A percentile compares a stretch with the other conserved stretches of the same genome.
phyloP scores from a whole-genome alignment of 2,888 invertebrate genomes.

The Flabesymbios commensalis region DNA sequence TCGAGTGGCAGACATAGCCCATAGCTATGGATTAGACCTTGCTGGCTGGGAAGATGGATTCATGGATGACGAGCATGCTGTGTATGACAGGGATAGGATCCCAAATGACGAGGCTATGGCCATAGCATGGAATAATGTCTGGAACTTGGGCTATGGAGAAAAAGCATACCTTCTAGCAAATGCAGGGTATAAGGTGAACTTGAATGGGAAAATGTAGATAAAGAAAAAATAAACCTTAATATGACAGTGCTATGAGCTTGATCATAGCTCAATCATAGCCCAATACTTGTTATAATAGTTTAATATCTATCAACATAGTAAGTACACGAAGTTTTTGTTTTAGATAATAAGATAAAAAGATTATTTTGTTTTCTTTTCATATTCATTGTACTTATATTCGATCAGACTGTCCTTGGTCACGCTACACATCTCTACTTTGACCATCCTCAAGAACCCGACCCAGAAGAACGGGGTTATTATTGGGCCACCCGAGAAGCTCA shows the following conservation, averaged over 20 bases:
- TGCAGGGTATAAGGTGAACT: conserved; percentile 47
- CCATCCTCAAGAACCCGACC: conserved; percentile 45
- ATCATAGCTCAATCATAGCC: too few species aligned
- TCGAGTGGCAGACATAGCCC: not conserved
- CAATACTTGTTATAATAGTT: too few species aligned
- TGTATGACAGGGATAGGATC: not conserved
- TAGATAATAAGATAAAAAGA: too few species aligned
- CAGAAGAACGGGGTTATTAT: conserved; percentile 49
- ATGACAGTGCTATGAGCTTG: too few species aligned
- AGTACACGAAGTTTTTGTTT: too few species aligned
- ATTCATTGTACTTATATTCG: too few species aligned
- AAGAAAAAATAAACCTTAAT: too few species aligned
- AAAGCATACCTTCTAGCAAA: conserved; percentile 50
- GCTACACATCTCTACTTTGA: conserved; percentile 44
- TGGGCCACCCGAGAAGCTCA: conserved; percentile 52
- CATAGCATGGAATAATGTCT: conserved; percentile 54
- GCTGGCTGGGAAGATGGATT: conserved; percentile 22
- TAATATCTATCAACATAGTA: too few species aligned
- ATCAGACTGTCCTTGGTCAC: conserved; percentile 28
- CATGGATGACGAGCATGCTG: not conserved
- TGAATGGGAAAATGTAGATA: too few species aligned
- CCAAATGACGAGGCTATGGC: conserved; percentile 7
- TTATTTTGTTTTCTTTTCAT: too few species aligned
- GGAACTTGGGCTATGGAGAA: conserved; percentile 48
- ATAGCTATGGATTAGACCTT: not conserved